Evolutionary conservation across 2,113 vertebrate species (phyloP), one percentile per base, ranked within the genome.

Genomic region (Girardinichthys multiradiatus): DNA sequence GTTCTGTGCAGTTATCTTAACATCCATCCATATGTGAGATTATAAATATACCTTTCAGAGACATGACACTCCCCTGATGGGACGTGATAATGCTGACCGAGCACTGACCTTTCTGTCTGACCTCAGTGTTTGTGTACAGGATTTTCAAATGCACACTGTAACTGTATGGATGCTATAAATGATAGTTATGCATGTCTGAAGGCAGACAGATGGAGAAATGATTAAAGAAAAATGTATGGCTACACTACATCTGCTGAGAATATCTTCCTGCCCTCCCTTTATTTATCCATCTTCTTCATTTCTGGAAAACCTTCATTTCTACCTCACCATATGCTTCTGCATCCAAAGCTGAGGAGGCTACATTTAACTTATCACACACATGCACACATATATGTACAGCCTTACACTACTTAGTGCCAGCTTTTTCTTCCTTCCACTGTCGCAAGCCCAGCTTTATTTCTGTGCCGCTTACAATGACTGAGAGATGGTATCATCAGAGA

Each of bases 401-500:
- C 28, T 54, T 35, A 37, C 48, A 29, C 64, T 62, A 69, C 72
- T 65, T 72, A 79, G 37, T 64, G 28, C 24, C 19, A 28, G 54
- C 33, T 59, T 69, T 83, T 42, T 64, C 39, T 76, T 65, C 67
- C 64, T 82, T 81, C 48, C 85, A 74, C 83, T 79, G 85, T 79
- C 67, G 59, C 57, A 51, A 70, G 57, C 61, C 62, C 30, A 14
- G 64, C 70, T 70, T 85, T 83, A 83, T 84, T 80, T 78, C 54
- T 5, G 64, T 76, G 79, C 72, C 63, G 42, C 42, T 45, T 45
- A 64, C 67, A 85, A 85, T 83, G 84, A 77, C 73, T 72, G 54
- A 76, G 73, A 80, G 89, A 91, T 88, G 76, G 79, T 87, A 90
- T 92, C 89, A 84, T 85, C 75, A 86, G 74, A 89, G 76, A 86